A percentile compares a stretch with the other conserved stretches of the same genome.
Evolutionary conservation across 2,113 vertebrate genomes (phyloP).

Genomic region (Tachycineta bicolor): DNA sequence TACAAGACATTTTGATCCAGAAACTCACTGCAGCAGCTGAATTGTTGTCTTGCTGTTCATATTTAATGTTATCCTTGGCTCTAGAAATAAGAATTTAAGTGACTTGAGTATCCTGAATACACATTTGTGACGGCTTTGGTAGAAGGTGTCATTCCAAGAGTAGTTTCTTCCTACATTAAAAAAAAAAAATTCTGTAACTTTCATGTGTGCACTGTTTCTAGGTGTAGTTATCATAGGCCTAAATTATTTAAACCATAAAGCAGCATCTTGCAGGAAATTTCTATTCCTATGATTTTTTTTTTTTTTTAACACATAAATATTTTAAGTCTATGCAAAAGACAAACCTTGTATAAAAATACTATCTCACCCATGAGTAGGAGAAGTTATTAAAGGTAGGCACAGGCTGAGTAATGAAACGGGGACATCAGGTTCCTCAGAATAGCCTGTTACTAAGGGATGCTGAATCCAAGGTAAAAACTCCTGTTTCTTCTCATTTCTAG

Average conservation of each 20-base stretch:
- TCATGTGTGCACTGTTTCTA: neutral
- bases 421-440: constrained; percentile 24
- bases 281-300: neutral
- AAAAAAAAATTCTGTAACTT: neutral
- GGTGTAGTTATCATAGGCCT: constrained; percentile 3
- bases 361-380: neutral
- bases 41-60: neutral
- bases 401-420: constrained; percentile 17
- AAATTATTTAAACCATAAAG: constrained; percentile 47
- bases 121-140: fast-evolving
- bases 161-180: neutral
- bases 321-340: constrained; percentile 29
- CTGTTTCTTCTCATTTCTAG: constrained; percentile 19
- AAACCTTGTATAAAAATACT: constrained; percentile 35
- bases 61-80: neutral
- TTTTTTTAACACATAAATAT: neutral
- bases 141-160: neutral
- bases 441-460: constrained; percentile 36
- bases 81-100: neutral
- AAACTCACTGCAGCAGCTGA: neutral
- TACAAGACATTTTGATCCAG: neutral
- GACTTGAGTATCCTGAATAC: neutral
- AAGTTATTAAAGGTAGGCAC: constrained; percentile 39
- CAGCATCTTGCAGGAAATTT: constrained; percentile 26
- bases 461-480: constrained; percentile 22